Conservation (phyloP, 1,140 invertebrate species). For the Drosophila nigromelanica region DNA sequence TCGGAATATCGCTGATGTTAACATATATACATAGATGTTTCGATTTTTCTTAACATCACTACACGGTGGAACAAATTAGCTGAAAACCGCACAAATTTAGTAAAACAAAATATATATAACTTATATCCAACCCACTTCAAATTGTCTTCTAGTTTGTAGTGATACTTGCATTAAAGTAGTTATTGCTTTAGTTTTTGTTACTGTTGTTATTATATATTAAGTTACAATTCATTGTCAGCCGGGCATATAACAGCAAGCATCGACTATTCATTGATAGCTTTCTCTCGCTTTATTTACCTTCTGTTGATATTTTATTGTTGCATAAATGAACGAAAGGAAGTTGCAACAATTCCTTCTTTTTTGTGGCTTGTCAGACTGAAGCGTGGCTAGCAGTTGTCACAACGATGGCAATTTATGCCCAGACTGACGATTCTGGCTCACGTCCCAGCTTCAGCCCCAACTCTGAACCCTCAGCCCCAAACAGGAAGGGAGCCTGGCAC, state of each 20-base stretch:
- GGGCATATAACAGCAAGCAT: constrained; percentile 23
- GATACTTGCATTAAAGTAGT: no score
- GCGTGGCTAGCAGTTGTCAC: constrained; percentile 81
- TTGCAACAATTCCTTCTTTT: constrained; percentile 60
- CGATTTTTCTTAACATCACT: no score
- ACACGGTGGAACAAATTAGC: no score
- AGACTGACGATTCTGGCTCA: constrained; percentile 63
- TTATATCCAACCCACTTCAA: no score
- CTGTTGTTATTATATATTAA: not conserved
- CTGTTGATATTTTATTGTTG: constrained; percentile 80
- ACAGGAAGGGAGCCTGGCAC: constrained; percentile 43
- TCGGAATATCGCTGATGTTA: no score
- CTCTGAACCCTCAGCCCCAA: constrained; percentile 20
- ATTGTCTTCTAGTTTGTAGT: no score
- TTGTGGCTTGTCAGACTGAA: constrained; percentile 55
- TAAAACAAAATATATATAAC: no score
- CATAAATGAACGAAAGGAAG: constrained; percentile 69
- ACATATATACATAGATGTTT: no score
- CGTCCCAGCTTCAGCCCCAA: constrained; percentile 23
- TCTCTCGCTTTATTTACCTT: constrained; percentile 62
- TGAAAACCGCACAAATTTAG: no score
- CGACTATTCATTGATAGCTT: constrained; percentile 32
- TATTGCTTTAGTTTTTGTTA: no score
- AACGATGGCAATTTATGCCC: constrained; percentile 75
- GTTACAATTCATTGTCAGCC: constrained; percentile 30